Conservation (phyloP, 2,797 vertebrate genomes). For the Bothrops alternatus region DNA sequence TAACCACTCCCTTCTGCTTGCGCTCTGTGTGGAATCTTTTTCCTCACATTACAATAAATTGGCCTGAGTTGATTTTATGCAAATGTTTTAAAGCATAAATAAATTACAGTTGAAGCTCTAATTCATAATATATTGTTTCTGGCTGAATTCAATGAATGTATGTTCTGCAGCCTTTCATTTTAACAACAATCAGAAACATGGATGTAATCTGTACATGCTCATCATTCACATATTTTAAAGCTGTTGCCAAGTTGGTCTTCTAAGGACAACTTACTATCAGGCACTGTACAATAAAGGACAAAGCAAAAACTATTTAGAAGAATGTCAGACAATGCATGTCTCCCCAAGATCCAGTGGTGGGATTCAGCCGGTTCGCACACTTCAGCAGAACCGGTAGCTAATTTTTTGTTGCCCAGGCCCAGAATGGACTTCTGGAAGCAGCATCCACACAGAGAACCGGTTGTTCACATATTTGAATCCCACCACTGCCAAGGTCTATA, state of each 20-base stretch:
- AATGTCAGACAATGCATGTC: not conserved
- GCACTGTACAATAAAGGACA: not conserved
- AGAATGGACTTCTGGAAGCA: too few species aligned
- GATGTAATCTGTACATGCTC: constrained; percentile 7
- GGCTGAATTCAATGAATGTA: constrained; percentile 21
- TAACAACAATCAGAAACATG: constrained; percentile 19
- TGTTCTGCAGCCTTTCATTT: constrained; percentile 27
- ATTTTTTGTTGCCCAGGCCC: too few species aligned
- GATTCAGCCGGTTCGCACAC: too few species aligned
- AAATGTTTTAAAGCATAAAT: not conserved
- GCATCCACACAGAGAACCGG: too few species aligned
- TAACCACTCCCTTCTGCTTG: constrained; percentile 23
- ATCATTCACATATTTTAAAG: not conserved
- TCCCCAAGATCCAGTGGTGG: not conserved
- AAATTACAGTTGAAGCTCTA: constrained; percentile 6
- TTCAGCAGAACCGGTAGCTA: too few species aligned
- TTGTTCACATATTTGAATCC: too few species aligned
- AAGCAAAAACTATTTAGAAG: not conserved
- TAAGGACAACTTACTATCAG: not conserved
- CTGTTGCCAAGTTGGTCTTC: not conserved
- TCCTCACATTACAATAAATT: constrained; percentile 31
- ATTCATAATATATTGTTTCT: not conserved
- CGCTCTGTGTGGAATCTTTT: constrained; percentile 30
- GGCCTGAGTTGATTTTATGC: not conserved
- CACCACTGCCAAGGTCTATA: not conserved